Conservation (phyloP, 2,113 vertebrate species). For the Scomber colias region DNA sequence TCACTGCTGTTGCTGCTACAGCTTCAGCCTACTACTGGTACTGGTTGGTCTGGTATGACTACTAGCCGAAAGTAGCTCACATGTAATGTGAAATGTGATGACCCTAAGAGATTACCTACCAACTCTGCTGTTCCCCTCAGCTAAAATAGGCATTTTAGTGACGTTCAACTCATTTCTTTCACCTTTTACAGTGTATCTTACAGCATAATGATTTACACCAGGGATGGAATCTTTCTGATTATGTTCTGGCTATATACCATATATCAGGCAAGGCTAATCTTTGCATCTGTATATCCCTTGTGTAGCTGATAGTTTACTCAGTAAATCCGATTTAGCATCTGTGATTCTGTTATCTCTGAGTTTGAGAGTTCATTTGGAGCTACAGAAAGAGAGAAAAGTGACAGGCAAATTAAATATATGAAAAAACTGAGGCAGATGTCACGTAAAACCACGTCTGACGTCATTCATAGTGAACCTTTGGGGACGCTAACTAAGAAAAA, state of each 20-base stretch:
- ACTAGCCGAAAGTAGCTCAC: too few relatives aligned
- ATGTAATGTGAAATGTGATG: too few relatives aligned
- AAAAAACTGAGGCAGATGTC: not conserved
- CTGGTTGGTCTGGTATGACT: too few relatives aligned
- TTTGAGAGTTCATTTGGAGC: not conserved
- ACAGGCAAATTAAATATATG: not conserved
- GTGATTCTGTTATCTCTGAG: not conserved
- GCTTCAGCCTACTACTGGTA: too few relatives aligned
- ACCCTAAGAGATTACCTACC: too few relatives aligned
- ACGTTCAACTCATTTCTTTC: too few relatives aligned
- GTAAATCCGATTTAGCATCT: not conserved
- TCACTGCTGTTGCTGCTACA: not conserved
- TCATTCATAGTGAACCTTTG: not conserved
- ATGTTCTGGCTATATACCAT: not conserved
- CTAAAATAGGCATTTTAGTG: too few relatives aligned
- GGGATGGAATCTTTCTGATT: not conserved
- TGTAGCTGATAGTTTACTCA: not conserved
- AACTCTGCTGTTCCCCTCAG: too few relatives aligned
- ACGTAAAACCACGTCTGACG: not conserved
- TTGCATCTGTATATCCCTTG: not conserved
- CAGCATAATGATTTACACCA: too few relatives aligned
- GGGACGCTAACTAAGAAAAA: not conserved
- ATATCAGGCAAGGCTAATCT: not conserved
- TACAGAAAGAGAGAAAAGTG: not conserved
- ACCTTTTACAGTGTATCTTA: too few relatives aligned